phyloP scores from a whole-genome alignment of 2,888 invertebrate genomes.

The Mesorhabditis belari region DNA sequence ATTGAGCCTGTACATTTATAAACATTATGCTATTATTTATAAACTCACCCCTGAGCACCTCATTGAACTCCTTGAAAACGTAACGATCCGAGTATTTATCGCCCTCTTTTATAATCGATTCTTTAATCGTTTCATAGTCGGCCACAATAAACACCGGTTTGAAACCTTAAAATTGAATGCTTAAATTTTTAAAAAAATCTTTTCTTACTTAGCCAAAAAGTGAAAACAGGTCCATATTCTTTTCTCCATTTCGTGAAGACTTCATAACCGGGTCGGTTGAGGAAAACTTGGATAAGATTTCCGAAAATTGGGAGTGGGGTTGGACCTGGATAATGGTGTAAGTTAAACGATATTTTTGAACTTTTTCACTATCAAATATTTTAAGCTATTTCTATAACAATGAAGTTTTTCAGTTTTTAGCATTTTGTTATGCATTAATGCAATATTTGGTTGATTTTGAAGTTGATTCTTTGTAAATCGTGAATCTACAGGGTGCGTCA shows the following conservation, averaged over 20 bases:
- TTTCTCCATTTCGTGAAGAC: not conserved
- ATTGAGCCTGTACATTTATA: not conserved
- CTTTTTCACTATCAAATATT: too few relatives aligned
- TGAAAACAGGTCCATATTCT: not conserved
- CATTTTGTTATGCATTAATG: too few relatives aligned
- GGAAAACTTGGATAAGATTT: not conserved
- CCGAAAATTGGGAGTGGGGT: not conserved
- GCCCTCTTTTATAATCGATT: constrained; percentile 23
- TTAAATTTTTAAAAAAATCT: too few relatives aligned
- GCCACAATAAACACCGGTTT: constrained; percentile 13
- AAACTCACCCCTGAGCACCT: constrained; percentile 3
- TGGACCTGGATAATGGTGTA: not conserved
- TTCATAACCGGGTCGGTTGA: not conserved
- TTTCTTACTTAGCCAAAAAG: not conserved
- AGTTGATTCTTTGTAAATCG: too few relatives aligned
- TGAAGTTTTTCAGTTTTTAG: too few relatives aligned
- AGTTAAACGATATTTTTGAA: too few relatives aligned
- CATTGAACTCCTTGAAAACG: constrained; percentile 6
- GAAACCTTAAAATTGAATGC: constrained; percentile 11
- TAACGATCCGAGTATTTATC: constrained; percentile 19
- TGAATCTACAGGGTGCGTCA: too few relatives aligned
- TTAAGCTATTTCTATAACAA: too few relatives aligned
- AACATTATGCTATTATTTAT: not conserved
- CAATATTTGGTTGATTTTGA: too few relatives aligned
- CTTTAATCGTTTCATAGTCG: constrained; percentile 17